Evolutionary conservation across 2,797 vertebrate species (phyloP), one percentile per base, ranked within the genome.

Genomic region (Clarias pachynema): DNA sequence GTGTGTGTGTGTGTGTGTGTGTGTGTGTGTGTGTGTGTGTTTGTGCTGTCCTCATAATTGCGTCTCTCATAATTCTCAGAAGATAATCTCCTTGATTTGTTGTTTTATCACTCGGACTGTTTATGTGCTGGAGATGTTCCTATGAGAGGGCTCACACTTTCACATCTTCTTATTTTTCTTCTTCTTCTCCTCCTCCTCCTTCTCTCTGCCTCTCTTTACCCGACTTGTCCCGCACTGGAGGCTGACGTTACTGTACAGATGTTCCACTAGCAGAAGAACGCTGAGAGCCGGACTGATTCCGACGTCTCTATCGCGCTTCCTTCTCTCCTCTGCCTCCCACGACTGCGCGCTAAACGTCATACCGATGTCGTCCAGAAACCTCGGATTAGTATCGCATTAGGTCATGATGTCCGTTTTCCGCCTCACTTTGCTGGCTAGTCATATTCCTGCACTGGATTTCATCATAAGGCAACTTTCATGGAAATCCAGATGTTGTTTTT

Each of bases 11-110:
- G n/a, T n/a, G n/a, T n/a, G n/a, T n/a, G n/a, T n/a, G n/a, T n/a
- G n/a, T n/a, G n/a, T n/a, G n/a, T n/a, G n/a, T n/a, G 66, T 22
- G 68, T 70, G 68, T 40, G 65, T 68, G 65, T 68, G 34, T 70
- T 29, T 34, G 8, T 14, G 8, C 68, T 20, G 0, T 12, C 34
- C 34, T 40, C 34, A 70, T 70, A 70, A 40, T 40, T 3, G 20
- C 22, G 8, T 40, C 9, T 72, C 26, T 75, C 40, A 49, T 16
- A 1, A 20, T 75, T 56, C 18, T 37, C 5, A 5, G 4, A 37
- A 49, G 40, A 29, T 74, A 18, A 56, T 56, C 49, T 74, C 49
- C 49, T 56, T 1, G 56, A 31, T 75, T 75, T 75, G n/a, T 20
- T 75, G n/a, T 56, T 75, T 56, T 56, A 20, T 75, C 73, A 56